A percentile compares a stretch with the other conserved stretches of the same genome.
These are phyloP conservation scores for Microcebus ravelobensis DNA, from an alignment of 2,113 vertebrate genomes.

Conservation along the genomic window DNA sequence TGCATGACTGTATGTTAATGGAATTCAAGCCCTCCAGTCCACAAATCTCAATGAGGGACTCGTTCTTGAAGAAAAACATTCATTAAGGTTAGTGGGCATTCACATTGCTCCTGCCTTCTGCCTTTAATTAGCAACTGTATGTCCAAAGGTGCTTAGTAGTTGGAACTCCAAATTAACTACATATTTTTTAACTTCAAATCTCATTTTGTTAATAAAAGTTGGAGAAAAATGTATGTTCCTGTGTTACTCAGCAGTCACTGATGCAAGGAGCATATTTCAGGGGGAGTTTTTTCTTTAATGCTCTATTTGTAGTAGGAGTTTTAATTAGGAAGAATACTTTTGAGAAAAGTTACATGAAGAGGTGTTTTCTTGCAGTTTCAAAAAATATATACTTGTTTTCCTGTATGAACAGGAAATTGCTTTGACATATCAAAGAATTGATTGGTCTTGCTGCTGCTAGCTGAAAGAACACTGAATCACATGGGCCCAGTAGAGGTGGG, in stretches of 20 bases:
- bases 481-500: slow-evolving; percentile 5
- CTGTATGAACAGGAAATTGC: slow-evolving; percentile 68
- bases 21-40: not conserved
- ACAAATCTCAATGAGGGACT: not conserved
- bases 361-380: slow-evolving; percentile 52
- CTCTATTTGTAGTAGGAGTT: not conserved
- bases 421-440: slow-evolving; percentile 78
- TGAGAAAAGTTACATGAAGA: not conserved
- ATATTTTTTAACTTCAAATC: slow-evolving; percentile 67
- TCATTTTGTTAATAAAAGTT: slow-evolving; percentile 70
- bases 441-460: slow-evolving; percentile 54
- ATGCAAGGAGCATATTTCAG: slow-evolving; percentile 35
- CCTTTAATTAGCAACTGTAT: slow-evolving; percentile 51
- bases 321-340: slow-evolving; percentile 58
- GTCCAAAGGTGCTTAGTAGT: slow-evolving; percentile 45
- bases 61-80: slow-evolving; percentile 19
- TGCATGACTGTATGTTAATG: not conserved
- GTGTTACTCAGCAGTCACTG: slow-evolving; percentile 60
- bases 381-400: slow-evolving; percentile 51
- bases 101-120: not conserved
- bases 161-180: slow-evolving; percentile 72
- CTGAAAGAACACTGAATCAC: slow-evolving; percentile 13
- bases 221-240: not conserved
- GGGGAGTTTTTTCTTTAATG: slow-evolving; percentile 49
- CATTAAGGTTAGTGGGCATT: not conserved